These are phyloP conservation scores for Indicator indicator DNA, from an alignment of 2,113 vertebrate genomes.

Conservation along the genomic window DNA sequence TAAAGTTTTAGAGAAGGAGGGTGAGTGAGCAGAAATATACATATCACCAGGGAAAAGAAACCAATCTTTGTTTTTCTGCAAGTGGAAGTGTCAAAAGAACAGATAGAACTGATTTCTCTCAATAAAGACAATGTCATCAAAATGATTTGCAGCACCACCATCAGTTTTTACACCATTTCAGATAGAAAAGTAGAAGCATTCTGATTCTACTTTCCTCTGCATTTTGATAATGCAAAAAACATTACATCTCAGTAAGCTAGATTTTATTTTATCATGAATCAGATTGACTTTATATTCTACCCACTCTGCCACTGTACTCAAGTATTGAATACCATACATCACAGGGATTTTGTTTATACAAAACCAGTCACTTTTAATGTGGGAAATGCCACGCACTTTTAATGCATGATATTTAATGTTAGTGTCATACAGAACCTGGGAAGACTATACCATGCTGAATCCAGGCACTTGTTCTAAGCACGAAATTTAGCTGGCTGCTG, in stretches of 20 bases:
- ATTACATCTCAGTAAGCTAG: slow-evolving; percentile 12
- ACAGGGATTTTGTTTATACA: slow-evolving; percentile 9
- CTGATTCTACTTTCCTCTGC: not conserved
- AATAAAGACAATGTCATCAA: slow-evolving; percentile 37
- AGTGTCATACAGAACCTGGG: not conserved
- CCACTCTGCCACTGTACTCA: not conserved
- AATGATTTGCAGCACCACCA: slow-evolving; percentile 26
- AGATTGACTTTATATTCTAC: slow-evolving; percentile 1
- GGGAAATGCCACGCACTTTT: not conserved
- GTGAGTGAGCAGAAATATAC: not conserved
- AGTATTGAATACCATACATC: not conserved
- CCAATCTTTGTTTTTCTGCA: slow-evolving; percentile 21
- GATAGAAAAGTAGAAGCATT: slow-evolving; percentile 5
- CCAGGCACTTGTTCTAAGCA: not conserved
- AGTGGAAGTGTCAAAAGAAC: not conserved
- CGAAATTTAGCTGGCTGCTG: not conserved
- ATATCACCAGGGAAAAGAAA: slow-evolving; percentile 6
- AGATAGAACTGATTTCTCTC: slow-evolving; percentile 3
- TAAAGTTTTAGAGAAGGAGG: not conserved
- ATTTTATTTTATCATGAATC: slow-evolving; percentile 52
- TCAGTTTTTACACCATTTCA: slow-evolving; percentile 27
- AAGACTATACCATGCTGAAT: not conserved
- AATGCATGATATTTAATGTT: not conserved
- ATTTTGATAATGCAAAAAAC: slow-evolving; percentile 52
- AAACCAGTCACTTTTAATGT: not conserved